phyloP scores from a whole-genome alignment of 2,888 invertebrate species.

The Polydrusus cervinus region DNA sequence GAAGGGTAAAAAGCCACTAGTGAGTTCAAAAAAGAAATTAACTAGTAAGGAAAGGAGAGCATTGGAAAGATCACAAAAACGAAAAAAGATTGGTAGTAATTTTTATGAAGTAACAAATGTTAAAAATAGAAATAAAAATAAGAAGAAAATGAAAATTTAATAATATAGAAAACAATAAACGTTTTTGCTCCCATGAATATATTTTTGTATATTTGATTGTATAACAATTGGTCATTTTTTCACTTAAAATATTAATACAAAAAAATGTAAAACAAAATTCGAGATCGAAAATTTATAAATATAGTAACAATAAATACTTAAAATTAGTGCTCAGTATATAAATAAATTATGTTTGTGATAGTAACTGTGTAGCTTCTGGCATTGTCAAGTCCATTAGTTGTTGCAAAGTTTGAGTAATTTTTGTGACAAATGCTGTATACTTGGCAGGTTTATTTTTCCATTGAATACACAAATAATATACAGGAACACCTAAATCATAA shows the following conservation, averaged over 20 bases:
- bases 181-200: slow-evolving; percentile 33
- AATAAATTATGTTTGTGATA: slow-evolving; percentile 67
- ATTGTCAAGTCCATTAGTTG: slow-evolving; percentile 78
- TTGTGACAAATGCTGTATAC: slow-evolving; percentile 73
- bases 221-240: slow-evolving; percentile 40
- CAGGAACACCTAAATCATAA: slow-evolving; percentile 79
- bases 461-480: slow-evolving; percentile 83
- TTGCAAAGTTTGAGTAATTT: slow-evolving; percentile 76
- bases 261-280: slow-evolving; percentile 33
- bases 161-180: slow-evolving; percentile 1
- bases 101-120: slow-evolving; percentile 93
- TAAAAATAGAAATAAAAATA: slow-evolving; percentile 88
- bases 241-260: slow-evolving; percentile 18
- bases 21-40: slow-evolving; percentile 67
- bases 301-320: slow-evolving; percentile 42
- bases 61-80: slow-evolving; percentile 81
- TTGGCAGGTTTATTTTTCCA: slow-evolving; percentile 77
- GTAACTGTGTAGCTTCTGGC: slow-evolving; percentile 75
- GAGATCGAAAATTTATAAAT: slow-evolving; percentile 42
- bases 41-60: slow-evolving; percentile 87
- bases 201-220: slow-evolving; percentile 39
- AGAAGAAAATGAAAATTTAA: slow-evolving; percentile 71
- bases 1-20: slow-evolving; percentile 49
- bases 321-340: slow-evolving; percentile 28
- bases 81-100: slow-evolving; percentile 90